A percentile compares a stretch with the other conserved stretches of the same genome.
Evolutionary conservation across 1,140 invertebrate species (phyloP).

Genomic region (Drosophila dunni): DNA sequence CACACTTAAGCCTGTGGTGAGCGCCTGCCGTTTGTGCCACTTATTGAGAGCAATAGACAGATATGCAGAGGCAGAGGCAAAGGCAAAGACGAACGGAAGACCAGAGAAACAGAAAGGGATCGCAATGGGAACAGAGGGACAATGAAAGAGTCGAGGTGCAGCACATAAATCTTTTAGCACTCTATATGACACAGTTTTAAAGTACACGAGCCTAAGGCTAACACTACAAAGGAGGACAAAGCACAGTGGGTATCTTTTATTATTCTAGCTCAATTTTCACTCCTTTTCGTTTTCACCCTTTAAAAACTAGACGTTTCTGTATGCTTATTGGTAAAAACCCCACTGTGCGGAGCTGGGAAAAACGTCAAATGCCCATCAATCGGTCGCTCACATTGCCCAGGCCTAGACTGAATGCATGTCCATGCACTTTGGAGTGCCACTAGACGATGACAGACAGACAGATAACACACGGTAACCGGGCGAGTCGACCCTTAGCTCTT

Average conservation of each 20-base stretch:
- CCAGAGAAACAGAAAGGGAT: neutral
- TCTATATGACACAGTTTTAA: constrained; percentile 79
- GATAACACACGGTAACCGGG: constrained; percentile 56
- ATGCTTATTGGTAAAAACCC: too few relatives aligned
- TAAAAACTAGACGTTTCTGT: too few relatives aligned
- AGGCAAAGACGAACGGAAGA: too few relatives aligned
- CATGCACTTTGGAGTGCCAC: constrained; percentile 60
- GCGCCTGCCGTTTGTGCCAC: constrained; percentile 63
- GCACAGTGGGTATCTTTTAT: too few relatives aligned
- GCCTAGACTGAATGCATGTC: constrained; percentile 41
- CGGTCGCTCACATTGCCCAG: constrained; percentile 61
- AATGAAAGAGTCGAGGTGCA: constrained; percentile 48
- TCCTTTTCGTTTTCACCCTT: too few relatives aligned
- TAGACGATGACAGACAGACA: constrained; percentile 65
- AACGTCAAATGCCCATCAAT: constrained; percentile 67
- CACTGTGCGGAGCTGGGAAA: constrained; percentile 10
- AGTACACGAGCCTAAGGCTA: constrained; percentile 2
- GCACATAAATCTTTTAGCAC: constrained; percentile 82
- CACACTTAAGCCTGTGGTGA: constrained; percentile 74
- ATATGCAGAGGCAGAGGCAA: constrained; percentile 10
- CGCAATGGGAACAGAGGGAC: constrained; percentile 24
- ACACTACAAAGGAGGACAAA: constrained; percentile 2
- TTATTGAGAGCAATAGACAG: constrained; percentile 68
- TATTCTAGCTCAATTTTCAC: too few relatives aligned
- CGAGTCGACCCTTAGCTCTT: constrained; percentile 31